Evolutionary conservation across 1,140 invertebrate species (phyloP).

Genomic region (silkworm (Bombyx mori)): ASM3026992v2 NC_085114.1:943001-943500

Average conservation of each 20-base stretch:
- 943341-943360: too few species aligned
- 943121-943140: background rate
- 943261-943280: constrained; percentile 49
- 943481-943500: too few species aligned
- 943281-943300: constrained; percentile 56
- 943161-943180: constrained; percentile 28
- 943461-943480: too few species aligned
- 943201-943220: constrained; percentile 24
- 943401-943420: too few species aligned
- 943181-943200: constrained; percentile 46
- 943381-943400: too few species aligned
- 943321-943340: constrained; percentile 19
- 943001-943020: too few species aligned
- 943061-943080: background rate
- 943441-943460: too few species aligned
- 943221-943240: constrained; percentile 52
- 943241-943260: constrained; percentile 42
- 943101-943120: too few species aligned
- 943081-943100: background rate
- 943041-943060: background rate
- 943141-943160: constrained; percentile 29
- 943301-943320: constrained; percentile 56
- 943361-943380: too few species aligned
- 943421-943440: too few species aligned
- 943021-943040: background rate